These are phyloP conservation scores for Chamaea fasciata DNA, from an alignment of 2,113 vertebrate genomes.

Conservation along the genomic window DNA sequence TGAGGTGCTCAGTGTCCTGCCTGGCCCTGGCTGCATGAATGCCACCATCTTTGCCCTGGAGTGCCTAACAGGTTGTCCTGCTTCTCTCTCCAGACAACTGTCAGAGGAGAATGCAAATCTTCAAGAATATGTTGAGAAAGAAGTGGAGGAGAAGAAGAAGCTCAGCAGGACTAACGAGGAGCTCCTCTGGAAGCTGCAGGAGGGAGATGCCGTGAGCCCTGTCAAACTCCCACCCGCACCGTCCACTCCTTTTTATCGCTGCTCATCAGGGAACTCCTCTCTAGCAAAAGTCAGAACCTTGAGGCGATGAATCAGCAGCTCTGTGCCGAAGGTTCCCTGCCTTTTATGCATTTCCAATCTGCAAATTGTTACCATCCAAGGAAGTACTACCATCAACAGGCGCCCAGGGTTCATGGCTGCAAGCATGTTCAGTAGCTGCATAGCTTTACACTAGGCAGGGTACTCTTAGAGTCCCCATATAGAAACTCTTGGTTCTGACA, in stretches of 20 bases:
- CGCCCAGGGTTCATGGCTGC: not conserved
- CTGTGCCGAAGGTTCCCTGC: not conserved
- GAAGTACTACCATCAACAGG: not conserved
- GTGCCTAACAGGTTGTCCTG: not conserved
- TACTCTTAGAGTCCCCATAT: not conserved
- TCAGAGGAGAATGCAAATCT: constrained; percentile 94
- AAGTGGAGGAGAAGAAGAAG: constrained; percentile 94
- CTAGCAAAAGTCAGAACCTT: constrained; percentile 76
- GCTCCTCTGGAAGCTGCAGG: constrained; percentile 94
- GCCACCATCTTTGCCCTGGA: not conserved
- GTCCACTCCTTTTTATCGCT: constrained; percentile 79
- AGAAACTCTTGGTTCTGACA: constrained; percentile 26
- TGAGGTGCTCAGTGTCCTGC: not conserved
- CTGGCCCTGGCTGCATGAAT: not conserved
- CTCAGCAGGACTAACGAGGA: constrained; percentile 94
- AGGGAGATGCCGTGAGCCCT: constrained; percentile 84
- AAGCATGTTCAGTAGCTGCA: constrained; percentile 52
- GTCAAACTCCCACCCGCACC: constrained; percentile 82
- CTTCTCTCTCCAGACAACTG: constrained; percentile 80
- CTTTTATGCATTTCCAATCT: not conserved
- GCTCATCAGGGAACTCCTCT: constrained; percentile 76
- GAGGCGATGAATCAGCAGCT: constrained; percentile 74
- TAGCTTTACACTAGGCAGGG: constrained; percentile 21
- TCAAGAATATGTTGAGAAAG: constrained; percentile 91
- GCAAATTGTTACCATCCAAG: constrained; percentile 10